These are phyloP conservation scores for Stomatorhinus walkeri DNA, from an alignment of 2,797 vertebrate species.

Conservation along the genomic window DNA sequence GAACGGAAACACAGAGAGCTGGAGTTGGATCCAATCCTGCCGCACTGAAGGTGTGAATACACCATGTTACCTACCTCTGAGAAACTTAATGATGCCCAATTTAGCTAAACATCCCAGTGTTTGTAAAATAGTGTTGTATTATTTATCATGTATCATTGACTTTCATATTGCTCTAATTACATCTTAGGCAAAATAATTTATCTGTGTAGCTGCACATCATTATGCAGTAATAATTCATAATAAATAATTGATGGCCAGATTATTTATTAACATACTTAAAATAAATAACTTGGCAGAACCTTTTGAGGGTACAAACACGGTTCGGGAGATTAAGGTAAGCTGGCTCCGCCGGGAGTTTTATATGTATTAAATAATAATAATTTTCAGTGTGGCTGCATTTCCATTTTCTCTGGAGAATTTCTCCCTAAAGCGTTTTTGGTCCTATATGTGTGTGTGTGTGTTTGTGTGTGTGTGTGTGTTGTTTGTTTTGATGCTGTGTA, in stretches of 20 bases:
- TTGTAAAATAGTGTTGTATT: neutral
- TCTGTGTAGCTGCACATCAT: neutral
- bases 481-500: neutral
- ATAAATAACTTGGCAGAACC: neutral
- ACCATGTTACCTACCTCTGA: neutral
- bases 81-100: neutral
- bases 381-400: neutral
- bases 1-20: neutral
- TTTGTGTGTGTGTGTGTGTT: neutral
- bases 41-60: neutral
- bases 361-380: neutral
- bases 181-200: conserved; percentile 1
- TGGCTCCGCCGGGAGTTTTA: neutral
- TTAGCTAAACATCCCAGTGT: neutral
- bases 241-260: neutral
- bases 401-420: neutral
- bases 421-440: neutral
- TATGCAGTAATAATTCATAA: neutral
- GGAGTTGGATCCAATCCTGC: neutral
- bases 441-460: neutral
- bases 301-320: neutral
- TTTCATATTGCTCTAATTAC: neutral
- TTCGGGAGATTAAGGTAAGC: neutral
- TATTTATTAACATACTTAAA: conserved; percentile 7
- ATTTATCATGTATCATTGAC: neutral